A percentile compares a stretch with the other conserved stretches of the same genome.
phyloP scores from a whole-genome alignment of 2,888 invertebrate species.

The Zonitis immaculata region DNA sequence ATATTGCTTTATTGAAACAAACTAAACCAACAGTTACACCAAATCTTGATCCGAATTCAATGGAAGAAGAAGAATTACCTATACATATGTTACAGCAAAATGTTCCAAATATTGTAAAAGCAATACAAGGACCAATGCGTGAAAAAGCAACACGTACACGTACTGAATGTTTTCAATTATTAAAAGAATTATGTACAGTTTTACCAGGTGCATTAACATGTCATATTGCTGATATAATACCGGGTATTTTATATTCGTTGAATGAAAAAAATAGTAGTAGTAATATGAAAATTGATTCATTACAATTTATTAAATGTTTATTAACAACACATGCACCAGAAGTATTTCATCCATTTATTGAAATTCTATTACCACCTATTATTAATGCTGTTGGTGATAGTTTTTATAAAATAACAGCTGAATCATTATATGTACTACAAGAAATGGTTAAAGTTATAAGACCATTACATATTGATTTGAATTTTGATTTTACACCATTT shows the following conservation, averaged over 20 bases:
- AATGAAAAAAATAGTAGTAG: constrained; percentile 91
- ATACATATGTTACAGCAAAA: constrained; percentile 57
- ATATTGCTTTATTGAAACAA: constrained; percentile 86
- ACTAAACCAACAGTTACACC: constrained; percentile 69
- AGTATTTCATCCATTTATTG: constrained; percentile 77
- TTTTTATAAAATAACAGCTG: constrained; percentile 98
- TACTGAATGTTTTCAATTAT: constrained; percentile 85
- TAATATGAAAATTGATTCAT: constrained; percentile 96
- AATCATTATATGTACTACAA: constrained; percentile 89
- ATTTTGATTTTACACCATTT: constrained; percentile 73
- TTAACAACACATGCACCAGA: constrained; percentile 73
- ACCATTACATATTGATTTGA: constrained; percentile 63
- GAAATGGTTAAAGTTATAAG: constrained; percentile 91
- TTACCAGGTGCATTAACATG: constrained; percentile 81
- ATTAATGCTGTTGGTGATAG: constrained; percentile 88
- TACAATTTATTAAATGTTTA: constrained; percentile 85
- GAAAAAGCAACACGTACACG: constrained; percentile 84
- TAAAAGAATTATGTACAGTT: constrained; percentile 86
- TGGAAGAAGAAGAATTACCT: constrained; percentile 70
- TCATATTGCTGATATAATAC: constrained; percentile 71
- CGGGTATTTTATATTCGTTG: constrained; percentile 84
- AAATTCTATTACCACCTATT: constrained; percentile 75
- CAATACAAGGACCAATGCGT: constrained; percentile 82
- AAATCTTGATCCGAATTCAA: constrained; percentile 63
- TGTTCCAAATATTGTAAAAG: constrained; percentile 75